Evolutionary conservation across 1,140 invertebrate genomes (phyloP).

Genomic region (Steinernema khuongi): DNA sequence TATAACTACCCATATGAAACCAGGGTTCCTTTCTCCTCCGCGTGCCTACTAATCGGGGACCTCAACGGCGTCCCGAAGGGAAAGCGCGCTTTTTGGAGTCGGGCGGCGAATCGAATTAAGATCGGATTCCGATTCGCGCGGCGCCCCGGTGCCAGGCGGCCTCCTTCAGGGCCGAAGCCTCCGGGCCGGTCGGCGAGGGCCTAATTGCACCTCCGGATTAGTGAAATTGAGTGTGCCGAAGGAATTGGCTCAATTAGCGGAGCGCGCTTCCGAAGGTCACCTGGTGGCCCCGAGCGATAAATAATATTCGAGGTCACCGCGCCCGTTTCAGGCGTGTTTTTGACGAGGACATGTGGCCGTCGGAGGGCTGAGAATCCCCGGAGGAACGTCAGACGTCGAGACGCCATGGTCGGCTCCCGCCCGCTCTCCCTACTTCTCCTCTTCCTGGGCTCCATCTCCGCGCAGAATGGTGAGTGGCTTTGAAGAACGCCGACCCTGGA

Average conservation of each 20-base stretch:
- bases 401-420: no score
- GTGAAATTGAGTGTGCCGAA: constrained; percentile 8
- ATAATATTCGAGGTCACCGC: not conserved
- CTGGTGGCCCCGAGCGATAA: constrained; percentile 14
- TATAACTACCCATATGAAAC: no score
- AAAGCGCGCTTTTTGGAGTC: not conserved
- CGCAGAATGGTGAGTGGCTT: constrained; percentile 2
- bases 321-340: not conserved
- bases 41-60: not conserved
- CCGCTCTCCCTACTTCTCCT: not conserved
- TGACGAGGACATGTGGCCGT: not conserved
- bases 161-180: no score
- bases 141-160: not conserved
- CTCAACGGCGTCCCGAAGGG: no score
- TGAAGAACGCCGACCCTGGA: not conserved
- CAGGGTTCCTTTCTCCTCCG: not conserved
- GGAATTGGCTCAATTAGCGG: not conserved
- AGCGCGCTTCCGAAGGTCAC: not conserved
- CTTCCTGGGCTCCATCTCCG: not conserved
- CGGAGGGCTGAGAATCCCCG: not conserved
- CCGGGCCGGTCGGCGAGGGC: no score
- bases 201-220: constrained; percentile 15
- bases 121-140: not conserved
- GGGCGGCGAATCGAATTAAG: not conserved
- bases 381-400: not conserved